phyloP scores from a whole-genome alignment of 2,888 invertebrate genomes.

The Parasteatoda lunata region DNA sequence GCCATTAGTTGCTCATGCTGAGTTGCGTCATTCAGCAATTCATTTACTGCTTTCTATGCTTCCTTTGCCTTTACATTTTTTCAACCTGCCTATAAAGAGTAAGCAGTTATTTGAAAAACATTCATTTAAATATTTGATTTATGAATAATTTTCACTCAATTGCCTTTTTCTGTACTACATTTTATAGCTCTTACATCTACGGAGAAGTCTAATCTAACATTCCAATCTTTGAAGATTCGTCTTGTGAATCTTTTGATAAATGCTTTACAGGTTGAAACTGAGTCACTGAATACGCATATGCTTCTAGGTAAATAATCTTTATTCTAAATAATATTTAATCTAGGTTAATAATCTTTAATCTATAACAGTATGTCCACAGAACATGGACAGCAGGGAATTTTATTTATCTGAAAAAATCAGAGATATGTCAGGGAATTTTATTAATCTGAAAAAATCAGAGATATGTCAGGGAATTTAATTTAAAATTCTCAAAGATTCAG shows the following conservation, averaged over 20 bases:
- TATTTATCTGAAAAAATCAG: no score
- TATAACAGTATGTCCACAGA: no score
- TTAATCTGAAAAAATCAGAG: no score
- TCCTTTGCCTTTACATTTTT: conserved; percentile 94
- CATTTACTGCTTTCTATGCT: conserved; percentile 92
- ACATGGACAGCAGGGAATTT: no score
- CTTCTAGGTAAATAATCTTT: conserved; percentile 79
- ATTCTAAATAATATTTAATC: neutral
- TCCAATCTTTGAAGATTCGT: conserved; percentile 80
- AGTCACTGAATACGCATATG: conserved; percentile 91
- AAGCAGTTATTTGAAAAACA: conserved; percentile 8
- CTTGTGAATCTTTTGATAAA: conserved; percentile 87
- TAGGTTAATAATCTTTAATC: no score
- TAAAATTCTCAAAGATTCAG: no score
- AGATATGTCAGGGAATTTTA: no score
- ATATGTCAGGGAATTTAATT: no score
- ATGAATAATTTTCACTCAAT: conserved; percentile 78
- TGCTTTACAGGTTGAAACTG: conserved; percentile 87
- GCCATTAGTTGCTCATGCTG: conserved; percentile 73
- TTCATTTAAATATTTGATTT: conserved; percentile 18
- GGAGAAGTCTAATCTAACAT: conserved; percentile 70
- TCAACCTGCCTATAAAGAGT: conserved; percentile 76
- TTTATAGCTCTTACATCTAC: conserved; percentile 50
- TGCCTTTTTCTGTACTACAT: neutral
- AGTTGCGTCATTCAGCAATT: conserved; percentile 90